These are phyloP conservation scores for Heliconius eleuchia DNA, from an alignment of 1,140 invertebrate genomes.

Conservation along the genomic window DNA sequence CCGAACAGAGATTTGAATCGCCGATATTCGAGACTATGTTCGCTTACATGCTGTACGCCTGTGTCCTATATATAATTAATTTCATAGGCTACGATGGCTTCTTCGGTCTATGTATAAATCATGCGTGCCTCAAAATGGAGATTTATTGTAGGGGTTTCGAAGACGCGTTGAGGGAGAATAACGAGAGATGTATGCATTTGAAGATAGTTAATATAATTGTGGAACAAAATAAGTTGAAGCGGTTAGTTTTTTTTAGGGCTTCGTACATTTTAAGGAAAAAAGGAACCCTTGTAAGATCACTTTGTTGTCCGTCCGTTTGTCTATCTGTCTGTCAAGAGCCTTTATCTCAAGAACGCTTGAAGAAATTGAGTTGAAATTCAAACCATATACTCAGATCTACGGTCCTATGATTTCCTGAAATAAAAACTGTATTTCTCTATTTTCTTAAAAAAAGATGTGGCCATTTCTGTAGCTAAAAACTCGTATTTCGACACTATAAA, in stretches of 20 bases:
- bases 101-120: constrained; percentile 26
- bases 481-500: no score
- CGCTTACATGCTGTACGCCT: constrained; percentile 40
- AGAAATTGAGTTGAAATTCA: no score
- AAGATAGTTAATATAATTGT: constrained; percentile 27
- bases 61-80: neutral
- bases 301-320: no score
- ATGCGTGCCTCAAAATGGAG: constrained; percentile 38
- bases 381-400: no score
- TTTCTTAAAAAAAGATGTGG: no score
- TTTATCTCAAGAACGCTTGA: no score
- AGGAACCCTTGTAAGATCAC: no score
- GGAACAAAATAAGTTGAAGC: constrained; percentile 29
- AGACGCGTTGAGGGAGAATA: constrained; percentile 19
- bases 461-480: no score
- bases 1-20: constrained; percentile 46
- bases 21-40: constrained; percentile 51
- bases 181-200: neutral
- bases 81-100: constrained; percentile 32
- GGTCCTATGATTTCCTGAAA: no score
- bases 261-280: no score
- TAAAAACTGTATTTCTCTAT: no score
- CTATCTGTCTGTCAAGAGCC: no score
- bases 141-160: constrained; percentile 26
- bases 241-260: constrained; percentile 11